Evolutionary conservation across 1,140 invertebrate genomes (phyloP).

Genomic region (Drosophila mojavensis): DNA sequence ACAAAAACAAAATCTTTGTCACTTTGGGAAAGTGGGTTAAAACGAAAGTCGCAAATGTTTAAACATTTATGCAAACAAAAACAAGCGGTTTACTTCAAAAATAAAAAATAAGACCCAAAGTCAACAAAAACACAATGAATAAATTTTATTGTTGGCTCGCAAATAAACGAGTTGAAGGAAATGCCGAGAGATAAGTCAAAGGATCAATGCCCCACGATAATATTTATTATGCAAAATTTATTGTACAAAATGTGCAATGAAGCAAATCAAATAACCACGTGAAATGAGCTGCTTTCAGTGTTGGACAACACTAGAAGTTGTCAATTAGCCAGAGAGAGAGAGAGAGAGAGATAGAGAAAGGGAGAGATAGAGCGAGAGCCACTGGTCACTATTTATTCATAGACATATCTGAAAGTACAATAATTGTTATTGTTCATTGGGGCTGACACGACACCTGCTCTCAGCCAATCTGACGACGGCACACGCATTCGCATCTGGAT

Average conservation of each 20-base stretch:
- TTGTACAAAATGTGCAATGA: neutral
- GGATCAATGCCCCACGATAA: slow-evolving; percentile 22
- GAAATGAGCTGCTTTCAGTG: neutral
- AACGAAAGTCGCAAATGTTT: slow-evolving; percentile 61
- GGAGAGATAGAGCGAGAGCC: too few species aligned
- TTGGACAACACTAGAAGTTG: neutral
- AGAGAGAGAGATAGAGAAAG: too few species aligned
- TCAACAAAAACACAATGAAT: slow-evolving; percentile 58
- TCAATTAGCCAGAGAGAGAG: too few species aligned
- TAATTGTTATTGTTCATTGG: slow-evolving; percentile 39
- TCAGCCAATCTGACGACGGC: neutral
- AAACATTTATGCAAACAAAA: slow-evolving; percentile 39
- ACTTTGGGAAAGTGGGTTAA: slow-evolving; percentile 67
- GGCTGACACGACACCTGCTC: slow-evolving; percentile 38
- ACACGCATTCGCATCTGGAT: slow-evolving; percentile 20
- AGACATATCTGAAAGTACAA: slow-evolving; percentile 18
- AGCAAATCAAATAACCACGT: neutral
- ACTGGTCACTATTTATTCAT: neutral
- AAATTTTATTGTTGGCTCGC: slow-evolving; percentile 61
- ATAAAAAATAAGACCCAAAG: slow-evolving; percentile 22
- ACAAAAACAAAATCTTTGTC: slow-evolving; percentile 22
- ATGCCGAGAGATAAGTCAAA: slow-evolving; percentile 14
- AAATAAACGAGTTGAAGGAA: slow-evolving; percentile 25
- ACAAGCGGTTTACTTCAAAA: slow-evolving; percentile 52
- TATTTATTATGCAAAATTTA: neutral